Evolutionary conservation across 2,888 invertebrate genomes (phyloP), one percentile per base, ranked within the genome.

Genomic region (Sphinx pinastri): DNA sequence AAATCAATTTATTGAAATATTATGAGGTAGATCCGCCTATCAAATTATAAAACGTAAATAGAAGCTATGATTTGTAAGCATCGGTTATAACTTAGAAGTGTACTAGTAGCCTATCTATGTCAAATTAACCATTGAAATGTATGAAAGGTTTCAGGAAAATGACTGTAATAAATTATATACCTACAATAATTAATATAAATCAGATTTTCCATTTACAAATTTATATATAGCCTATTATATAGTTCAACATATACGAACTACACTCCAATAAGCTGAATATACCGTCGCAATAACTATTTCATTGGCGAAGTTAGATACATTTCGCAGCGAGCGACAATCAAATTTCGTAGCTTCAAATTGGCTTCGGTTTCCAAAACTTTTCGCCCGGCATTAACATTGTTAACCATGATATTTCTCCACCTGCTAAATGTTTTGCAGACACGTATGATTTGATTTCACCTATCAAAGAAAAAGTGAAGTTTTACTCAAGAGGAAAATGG

Each of bases 201-300:
- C 19, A 19, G 47, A 19, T 49, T 6, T 63, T 63, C n/a, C 47
- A 63, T 47, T 47, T 38, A 38, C 0, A 63, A 49, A 63, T 63
- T 25, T 49, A 47, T 63, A 49, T 19, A 13, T 5, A 13, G 49
- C 63, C 47, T 72, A 67, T 66, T 70, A 71, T n/a, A n/a, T n/a
- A n/a, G 67, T 63, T 70, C 69, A 74, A 74, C 71, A 71, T 70
- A 66, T 73, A 38, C 71, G 70, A 52, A 72, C 70, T 66, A 73
- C 73, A 71, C 74, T 55, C 75, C 72, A 74, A 73, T 80, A 79
- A 82, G 79, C 80, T 77, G 73, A 76, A 81, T 79, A 79, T 80
- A 82, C 74, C 75, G 75, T 73, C 66, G 76, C 78, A 81, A 81
- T 82, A 84, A 80, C 78, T 77, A 76, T 80, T 78, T 77, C 76